phyloP scores from a whole-genome alignment of 1,140 invertebrate genomes.

The Acyrthosiphon pisum region DNA sequence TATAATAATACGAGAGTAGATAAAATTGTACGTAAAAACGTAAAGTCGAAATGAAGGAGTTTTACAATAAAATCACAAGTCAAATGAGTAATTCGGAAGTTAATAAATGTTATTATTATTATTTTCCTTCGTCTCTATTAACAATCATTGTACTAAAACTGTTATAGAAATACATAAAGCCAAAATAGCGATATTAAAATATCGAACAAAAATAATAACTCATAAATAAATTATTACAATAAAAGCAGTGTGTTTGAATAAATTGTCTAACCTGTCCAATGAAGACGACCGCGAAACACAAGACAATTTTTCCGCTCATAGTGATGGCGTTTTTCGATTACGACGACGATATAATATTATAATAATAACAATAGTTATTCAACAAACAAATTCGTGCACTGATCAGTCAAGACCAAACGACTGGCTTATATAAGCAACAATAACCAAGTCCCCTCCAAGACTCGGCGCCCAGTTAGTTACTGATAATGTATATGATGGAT shows the following conservation, averaged over 20 bases:
- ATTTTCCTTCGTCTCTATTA: too few relatives aligned
- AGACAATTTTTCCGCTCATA: constrained; percentile 42
- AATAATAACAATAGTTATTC: not conserved
- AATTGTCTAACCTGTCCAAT: constrained; percentile 34
- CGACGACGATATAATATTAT: not conserved
- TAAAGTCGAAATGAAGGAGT: too few relatives aligned
- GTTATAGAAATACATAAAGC: too few relatives aligned
- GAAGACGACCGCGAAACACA: constrained; percentile 33
- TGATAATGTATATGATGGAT: not conserved
- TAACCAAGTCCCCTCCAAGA: not conserved
- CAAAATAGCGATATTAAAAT: not conserved
- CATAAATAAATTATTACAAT: not conserved
- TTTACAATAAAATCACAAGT: too few relatives aligned
- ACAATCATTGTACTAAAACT: too few relatives aligned
- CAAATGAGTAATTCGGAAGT: too few relatives aligned
- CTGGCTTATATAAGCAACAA: constrained; percentile 34
- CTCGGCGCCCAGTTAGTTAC: not conserved
- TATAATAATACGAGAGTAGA: too few relatives aligned
- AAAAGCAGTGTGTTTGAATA: not conserved
- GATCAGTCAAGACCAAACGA: not conserved
- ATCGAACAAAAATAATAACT: not conserved
- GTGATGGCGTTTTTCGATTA: not conserved
- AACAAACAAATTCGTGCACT: not conserved
- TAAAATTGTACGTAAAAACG: too few relatives aligned
- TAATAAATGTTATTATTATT: too few relatives aligned